Evolutionary conservation across 2,888 invertebrate species (phyloP).

Genomic region (Theodoxus fluviatilis): DNA sequence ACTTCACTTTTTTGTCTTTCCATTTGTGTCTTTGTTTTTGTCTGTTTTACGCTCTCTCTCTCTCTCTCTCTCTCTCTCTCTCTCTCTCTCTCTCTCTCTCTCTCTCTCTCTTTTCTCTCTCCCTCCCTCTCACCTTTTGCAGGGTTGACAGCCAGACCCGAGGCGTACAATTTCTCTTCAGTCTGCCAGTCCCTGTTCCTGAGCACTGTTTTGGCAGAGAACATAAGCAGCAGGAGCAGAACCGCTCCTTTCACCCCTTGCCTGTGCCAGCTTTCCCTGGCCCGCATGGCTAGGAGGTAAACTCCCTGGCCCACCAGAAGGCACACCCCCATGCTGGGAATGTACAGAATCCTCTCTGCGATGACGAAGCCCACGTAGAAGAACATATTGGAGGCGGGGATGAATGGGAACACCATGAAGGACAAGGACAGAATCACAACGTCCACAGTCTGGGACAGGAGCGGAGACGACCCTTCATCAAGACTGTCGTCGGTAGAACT

Average conservation of each 20-base stretch:
- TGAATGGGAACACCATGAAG: slow-evolving; percentile 87
- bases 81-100: slow-evolving; percentile 4
- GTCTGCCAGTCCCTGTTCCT: slow-evolving; percentile 91
- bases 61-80: slow-evolving; percentile 3
- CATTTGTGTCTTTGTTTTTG: not conserved
- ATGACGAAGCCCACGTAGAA: slow-evolving; percentile 98
- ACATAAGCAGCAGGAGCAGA: slow-evolving; percentile 51
- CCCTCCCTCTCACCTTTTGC: slow-evolving; percentile 83
- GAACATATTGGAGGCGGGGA: slow-evolving; percentile 94
- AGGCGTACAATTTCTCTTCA: slow-evolving; percentile 90
- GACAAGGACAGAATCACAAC: slow-evolving; percentile 67
- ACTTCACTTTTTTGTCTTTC: too few species aligned
- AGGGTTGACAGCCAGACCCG: slow-evolving; percentile 90
- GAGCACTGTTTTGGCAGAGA: slow-evolving; percentile 74
- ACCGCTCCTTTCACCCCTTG: slow-evolving; percentile 34
- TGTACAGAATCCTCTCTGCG: slow-evolving; percentile 92
- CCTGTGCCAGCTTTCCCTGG: slow-evolving; percentile 22
- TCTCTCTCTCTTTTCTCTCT: not conserved
- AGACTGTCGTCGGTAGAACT: slow-evolving; percentile 45
- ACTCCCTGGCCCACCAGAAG: slow-evolving; percentile 76
- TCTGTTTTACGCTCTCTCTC: not conserved
- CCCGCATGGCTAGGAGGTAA: slow-evolving; percentile 41
- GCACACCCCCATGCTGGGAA: slow-evolving; percentile 95
- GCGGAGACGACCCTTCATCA: slow-evolving; percentile 32
- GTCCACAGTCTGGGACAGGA: slow-evolving; percentile 31